phyloP scores from a whole-genome alignment of 2,113 vertebrate genomes.

The Oryzias curvinotus region DNA sequence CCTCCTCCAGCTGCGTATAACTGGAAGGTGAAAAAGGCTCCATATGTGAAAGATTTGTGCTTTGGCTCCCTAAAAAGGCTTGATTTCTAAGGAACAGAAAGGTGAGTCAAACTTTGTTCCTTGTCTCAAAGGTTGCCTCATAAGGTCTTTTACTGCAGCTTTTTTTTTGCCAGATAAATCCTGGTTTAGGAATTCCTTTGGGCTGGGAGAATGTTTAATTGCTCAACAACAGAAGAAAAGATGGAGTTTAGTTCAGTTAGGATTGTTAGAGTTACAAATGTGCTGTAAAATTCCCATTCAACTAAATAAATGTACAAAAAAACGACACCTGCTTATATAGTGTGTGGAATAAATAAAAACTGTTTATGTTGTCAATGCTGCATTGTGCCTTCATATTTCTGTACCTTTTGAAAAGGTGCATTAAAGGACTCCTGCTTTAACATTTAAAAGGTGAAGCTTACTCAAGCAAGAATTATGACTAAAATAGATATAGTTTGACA shows the following conservation, averaged over 20 bases:
- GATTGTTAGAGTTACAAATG: constrained; percentile 1
- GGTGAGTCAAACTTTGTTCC: not conserved
- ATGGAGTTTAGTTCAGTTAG: constrained; percentile 43
- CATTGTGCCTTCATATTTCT: not conserved
- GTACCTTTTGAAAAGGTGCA: not conserved
- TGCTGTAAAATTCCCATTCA: not conserved
- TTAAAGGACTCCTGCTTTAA: no score
- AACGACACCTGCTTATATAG: not conserved
- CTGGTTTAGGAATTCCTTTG: constrained; percentile 40
- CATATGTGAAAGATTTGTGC: not conserved
- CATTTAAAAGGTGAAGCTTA: no score
- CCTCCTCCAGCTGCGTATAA: constrained; percentile 31
- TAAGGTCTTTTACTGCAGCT: constrained; percentile 1
- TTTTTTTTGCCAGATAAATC: constrained; percentile 21
- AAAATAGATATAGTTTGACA: no score
- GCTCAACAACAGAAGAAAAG: constrained; percentile 31
- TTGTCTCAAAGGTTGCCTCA: not conserved
- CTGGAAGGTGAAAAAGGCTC: not conserved
- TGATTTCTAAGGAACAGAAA: not conserved
- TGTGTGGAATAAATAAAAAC: not conserved
- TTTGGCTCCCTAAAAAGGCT: not conserved
- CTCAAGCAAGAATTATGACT: no score
- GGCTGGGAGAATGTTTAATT: constrained; percentile 27
- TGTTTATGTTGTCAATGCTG: not conserved
- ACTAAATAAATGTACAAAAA: not conserved